phyloP scores from a whole-genome alignment of 2,797 vertebrate species.

The Miichthys miiuy region DNA sequence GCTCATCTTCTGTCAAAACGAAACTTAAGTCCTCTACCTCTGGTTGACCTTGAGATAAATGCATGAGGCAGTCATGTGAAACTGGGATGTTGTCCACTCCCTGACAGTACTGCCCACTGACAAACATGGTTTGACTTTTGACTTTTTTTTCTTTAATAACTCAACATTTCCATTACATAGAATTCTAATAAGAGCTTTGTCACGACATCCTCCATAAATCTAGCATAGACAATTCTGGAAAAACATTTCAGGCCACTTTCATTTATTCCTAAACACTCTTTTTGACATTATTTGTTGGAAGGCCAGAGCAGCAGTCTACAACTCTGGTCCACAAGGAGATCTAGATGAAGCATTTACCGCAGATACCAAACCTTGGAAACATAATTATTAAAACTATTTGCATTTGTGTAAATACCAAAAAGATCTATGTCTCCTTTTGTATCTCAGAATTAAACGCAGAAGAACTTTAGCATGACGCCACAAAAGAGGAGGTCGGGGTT shows the following conservation, averaged over 20 bases:
- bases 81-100: constrained; percentile 19
- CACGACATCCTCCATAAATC: constrained; percentile 29
- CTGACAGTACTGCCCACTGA: not conserved
- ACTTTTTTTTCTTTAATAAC: constrained; percentile 23
- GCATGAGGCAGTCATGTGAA: not conserved
- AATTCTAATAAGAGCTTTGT: not conserved
- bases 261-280: not conserved
- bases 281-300: constrained; percentile 12
- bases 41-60: constrained; percentile 32
- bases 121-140: not conserved
- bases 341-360: not conserved
- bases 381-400: not conserved
- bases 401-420: not conserved
- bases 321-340: not conserved
- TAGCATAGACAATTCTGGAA: not conserved
- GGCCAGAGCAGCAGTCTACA: not conserved
- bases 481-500: not conserved
- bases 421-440: not conserved
- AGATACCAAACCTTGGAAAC: not conserved
- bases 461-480: not conserved
- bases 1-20: constrained; percentile 2
- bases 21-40: constrained; percentile 3
- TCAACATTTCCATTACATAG: not conserved
- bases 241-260: constrained; percentile 9
- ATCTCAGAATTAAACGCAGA: not conserved